A percentile compares a stretch with the other conserved stretches of the same genome.
Evolutionary conservation across 1,140 invertebrate genomes (phyloP).

Genomic region (Drosophila simulans): DNA sequence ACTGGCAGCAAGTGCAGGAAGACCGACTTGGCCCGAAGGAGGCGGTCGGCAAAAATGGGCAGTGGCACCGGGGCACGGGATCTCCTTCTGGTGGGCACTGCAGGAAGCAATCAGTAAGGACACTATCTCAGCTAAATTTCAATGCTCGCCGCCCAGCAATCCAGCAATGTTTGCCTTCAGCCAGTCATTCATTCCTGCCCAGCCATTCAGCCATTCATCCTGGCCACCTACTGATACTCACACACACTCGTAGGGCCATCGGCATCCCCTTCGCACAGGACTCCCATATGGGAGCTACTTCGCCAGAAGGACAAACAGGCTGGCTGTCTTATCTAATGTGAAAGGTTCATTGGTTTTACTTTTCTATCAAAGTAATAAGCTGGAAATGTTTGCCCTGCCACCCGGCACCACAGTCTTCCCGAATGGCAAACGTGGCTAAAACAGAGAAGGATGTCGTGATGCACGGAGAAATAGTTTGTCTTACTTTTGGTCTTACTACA

Average conservation of each 20-base stretch:
- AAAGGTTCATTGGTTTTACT: slow-evolving; percentile 83
- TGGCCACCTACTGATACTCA: slow-evolving; percentile 38
- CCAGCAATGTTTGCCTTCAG: slow-evolving; percentile 51
- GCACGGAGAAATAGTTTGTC: background rate
- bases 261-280: slow-evolving; percentile 15
- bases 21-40: slow-evolving; percentile 18
- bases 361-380: slow-evolving; percentile 83
- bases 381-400: slow-evolving; percentile 70
- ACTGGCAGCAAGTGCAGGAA: slow-evolving; percentile 30
- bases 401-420: slow-evolving; percentile 14
- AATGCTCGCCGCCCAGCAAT: slow-evolving; percentile 56
- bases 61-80: slow-evolving; percentile 24
- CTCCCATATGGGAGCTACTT: slow-evolving; percentile 22
- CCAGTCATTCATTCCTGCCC: slow-evolving; percentile 63
- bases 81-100: slow-evolving; percentile 38
- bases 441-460: slow-evolving; percentile 24
- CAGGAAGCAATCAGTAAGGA: slow-evolving; percentile 83
- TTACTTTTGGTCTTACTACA: background rate
- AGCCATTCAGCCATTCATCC: slow-evolving; percentile 75
- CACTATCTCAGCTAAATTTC: slow-evolving; percentile 80
- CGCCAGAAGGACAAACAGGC: slow-evolving; percentile 55
- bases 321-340: slow-evolving; percentile 78
- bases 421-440: slow-evolving; percentile 59
- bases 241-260: slow-evolving; percentile 22
- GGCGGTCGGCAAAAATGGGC: slow-evolving; percentile 10